These are phyloP conservation scores for Fulica atra DNA, from an alignment of 2,113 vertebrate species.

Conservation along the genomic window DNA sequence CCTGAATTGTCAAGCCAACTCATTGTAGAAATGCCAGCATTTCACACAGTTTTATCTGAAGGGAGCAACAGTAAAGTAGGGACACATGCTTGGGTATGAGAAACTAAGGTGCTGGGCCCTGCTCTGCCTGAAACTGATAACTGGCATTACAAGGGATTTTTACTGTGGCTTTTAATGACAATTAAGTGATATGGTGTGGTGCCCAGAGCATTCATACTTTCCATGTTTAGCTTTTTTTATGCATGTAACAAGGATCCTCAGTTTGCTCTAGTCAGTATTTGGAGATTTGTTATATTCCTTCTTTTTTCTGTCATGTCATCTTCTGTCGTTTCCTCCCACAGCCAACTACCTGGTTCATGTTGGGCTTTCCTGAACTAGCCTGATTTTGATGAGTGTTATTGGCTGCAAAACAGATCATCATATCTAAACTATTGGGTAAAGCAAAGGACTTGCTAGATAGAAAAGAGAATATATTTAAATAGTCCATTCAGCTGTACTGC, in stretches of 20 bases:
- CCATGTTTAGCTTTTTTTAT: background rate
- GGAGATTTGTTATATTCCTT: background rate
- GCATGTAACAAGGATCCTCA: background rate
- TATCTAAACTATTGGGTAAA: background rate
- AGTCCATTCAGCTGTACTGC: background rate
- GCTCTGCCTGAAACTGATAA: background rate
- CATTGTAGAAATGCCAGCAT: background rate
- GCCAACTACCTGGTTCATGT: background rate
- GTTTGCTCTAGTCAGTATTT: background rate
- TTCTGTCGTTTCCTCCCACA: background rate
- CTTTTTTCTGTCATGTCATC: accelerated
- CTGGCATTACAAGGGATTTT: background rate
- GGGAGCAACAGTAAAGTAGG: background rate
- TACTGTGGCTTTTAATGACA: background rate
- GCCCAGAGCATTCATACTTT: background rate
- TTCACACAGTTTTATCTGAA: background rate
- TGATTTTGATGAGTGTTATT: background rate
- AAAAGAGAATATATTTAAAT: background rate
- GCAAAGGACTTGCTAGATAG: background rate
- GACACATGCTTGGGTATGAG: accelerated
- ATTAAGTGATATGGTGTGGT: accelerated
- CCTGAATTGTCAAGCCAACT: background rate
- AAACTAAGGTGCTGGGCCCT: background rate
- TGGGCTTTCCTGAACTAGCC: background rate
- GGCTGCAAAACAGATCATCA: background rate